A percentile compares a stretch with the other conserved stretches of the same genome.
Conservation (phyloP, 2,888 invertebrate species). For the Teleiodes luculella region DNA sequence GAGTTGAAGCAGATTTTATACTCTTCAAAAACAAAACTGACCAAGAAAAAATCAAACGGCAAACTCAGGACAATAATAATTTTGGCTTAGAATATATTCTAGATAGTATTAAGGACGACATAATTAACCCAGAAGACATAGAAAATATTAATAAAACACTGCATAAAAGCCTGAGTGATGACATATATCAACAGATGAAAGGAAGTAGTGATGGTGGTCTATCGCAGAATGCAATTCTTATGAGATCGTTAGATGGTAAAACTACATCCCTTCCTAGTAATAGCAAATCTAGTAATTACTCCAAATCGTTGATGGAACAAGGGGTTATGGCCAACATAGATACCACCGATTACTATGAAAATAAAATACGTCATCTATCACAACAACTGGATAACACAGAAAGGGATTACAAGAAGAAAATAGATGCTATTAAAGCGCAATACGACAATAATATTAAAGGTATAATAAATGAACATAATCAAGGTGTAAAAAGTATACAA, state of each 20-base stretch:
- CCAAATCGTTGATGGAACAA: slow-evolving; percentile 12
- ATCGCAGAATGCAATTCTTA: slow-evolving; percentile 22
- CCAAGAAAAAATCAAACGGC: slow-evolving; percentile 19
- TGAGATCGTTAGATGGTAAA: slow-evolving; percentile 26
- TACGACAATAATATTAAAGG: slow-evolving; percentile 75
- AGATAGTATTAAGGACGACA: slow-evolving; percentile 38
- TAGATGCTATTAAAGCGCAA: slow-evolving; percentile 70
- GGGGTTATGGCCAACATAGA: slow-evolving; percentile 18
- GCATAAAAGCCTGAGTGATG: slow-evolving; percentile 42
- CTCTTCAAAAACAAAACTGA: slow-evolving; percentile 31
- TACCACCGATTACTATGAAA: slow-evolving; percentile 45
- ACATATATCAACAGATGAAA: slow-evolving; percentile 28
- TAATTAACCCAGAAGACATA: slow-evolving; percentile 28
- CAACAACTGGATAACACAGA: slow-evolving; percentile 52
- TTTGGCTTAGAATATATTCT: slow-evolving; percentile 53
- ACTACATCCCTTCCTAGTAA: slow-evolving; percentile 11
- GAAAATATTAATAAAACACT: slow-evolving; percentile 26
- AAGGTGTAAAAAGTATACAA: slow-evolving; percentile 76
- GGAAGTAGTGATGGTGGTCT: slow-evolving; percentile 15
- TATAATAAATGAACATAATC: slow-evolving; percentile 73
- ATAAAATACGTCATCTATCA: slow-evolving; percentile 48
- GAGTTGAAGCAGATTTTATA: slow-evolving; percentile 41
- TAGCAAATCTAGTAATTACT: not conserved
- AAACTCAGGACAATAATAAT: slow-evolving; percentile 25
- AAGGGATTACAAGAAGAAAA: slow-evolving; percentile 59